Base-by-base conservation (phyloP, 2,888 invertebrate genomes). In the Listrodromus nycthemerus region DNA sequence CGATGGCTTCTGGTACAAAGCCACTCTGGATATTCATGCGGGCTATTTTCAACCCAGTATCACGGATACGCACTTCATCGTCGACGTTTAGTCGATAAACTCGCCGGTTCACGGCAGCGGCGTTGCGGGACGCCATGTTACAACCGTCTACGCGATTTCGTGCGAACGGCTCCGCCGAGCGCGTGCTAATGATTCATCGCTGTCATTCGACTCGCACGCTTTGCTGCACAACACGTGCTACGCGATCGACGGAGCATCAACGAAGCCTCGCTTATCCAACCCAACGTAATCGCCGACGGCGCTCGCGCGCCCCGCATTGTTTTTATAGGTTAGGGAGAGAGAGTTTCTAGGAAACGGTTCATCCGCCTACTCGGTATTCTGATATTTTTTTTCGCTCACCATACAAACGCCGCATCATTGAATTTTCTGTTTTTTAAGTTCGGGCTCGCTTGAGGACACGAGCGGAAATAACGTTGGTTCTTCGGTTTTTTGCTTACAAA, bases 111-210 rank as follows among this genome's bases (percentile, higher is more conserved):
- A 50, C 76, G 76, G 61, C 67, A 71, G 67, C 73, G 33, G 45
- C 70, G 76, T 80, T 52, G 67, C 83, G 52, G 50, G 66, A 67
- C 67, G 73, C 24, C 67, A 77, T 61, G 73, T 61, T 45, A 73
- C 52, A 71, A 41, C 61, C 48, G 13, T 55, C n/a, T 24, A 13
- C n/a, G 41, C 82, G 67, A 73, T 77, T 80, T 76, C 50, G 67
- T 41, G 70, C 3, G 37, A 30, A 19, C 70, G 52, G 48, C 69
- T 75, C 33, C 33, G 71, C 58, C 50, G 61, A 27, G n/a, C 79
- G 76, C 58, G 65, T 61, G 69, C 52, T 33, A 74, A 80, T 76
- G 71, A 83, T 76, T 83, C 66, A 71, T 55, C 67, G 61, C 80
- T 76, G 80, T 80, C 83, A 80, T 77, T 76, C 55, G 80, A 30